Conservation (phyloP, 2,113 vertebrate genomes). For the Phainopepla nitens region DNA sequence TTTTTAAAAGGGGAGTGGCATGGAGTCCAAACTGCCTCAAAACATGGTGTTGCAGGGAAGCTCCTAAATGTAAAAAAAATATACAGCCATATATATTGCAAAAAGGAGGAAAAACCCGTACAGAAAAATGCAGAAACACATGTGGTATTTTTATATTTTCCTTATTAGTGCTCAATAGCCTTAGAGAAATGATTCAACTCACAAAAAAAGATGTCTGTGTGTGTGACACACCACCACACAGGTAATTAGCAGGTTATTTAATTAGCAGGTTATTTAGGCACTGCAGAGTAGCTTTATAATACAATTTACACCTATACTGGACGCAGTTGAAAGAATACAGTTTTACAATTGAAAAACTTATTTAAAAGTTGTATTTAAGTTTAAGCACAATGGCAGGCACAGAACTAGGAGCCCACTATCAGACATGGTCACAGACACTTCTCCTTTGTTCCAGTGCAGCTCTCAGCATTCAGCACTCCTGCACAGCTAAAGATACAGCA, state of each 20-base stretch:
- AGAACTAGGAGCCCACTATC: background rate
- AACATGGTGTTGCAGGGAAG: background rate
- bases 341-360: background rate
- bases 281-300: background rate
- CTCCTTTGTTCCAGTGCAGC: accelerated
- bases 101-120: background rate
- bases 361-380: background rate
- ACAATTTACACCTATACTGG: background rate
- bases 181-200: background rate
- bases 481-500: background rate
- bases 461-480: background rate
- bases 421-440: background rate
- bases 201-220: background rate
- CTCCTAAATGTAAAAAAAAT: background rate
- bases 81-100: background rate
- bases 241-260: background rate
- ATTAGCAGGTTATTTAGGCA: background rate
- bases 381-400: background rate
- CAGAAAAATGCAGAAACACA: background rate
- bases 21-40: background rate
- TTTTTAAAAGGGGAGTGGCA: background rate
- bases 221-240: background rate
- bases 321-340: background rate
- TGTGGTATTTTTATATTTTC: background rate
- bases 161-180: background rate